Evolutionary conservation across 2,113 vertebrate genomes (phyloP), one percentile per base, ranked within the genome.

Genomic region (Crocuta crocuta): DNA sequence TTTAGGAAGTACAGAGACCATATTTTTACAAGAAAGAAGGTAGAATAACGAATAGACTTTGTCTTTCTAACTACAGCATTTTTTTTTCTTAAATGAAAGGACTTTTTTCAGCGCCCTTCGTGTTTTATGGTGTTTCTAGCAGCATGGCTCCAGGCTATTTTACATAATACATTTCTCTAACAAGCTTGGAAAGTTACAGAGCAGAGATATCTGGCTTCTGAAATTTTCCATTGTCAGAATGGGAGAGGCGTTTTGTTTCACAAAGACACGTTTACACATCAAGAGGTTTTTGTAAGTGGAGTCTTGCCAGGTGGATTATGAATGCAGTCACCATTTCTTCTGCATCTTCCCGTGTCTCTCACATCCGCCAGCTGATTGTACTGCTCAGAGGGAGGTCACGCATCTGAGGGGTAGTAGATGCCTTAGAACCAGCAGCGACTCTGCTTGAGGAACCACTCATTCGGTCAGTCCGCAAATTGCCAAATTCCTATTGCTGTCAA

Each of bases 91-190:
- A 78, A 86, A 95, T 80, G 58, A 89, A 97, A 95, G 17, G 93
- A 10, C 78, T 95, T 96, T 78, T 93, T 93, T 91, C 43, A 92
- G 50, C 28, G 95, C 58, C 33, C 9, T 94, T 84, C 28, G n/a
- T 93, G 71, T 97, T 94, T 83, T 50, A 68, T 48, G 96, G 9
- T 92, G 48, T 96, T 95, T 97, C 95, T 82, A 83, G 66, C 95
- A 97, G 95, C 78, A 71, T 97, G 89, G 92, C 96, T 89, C n/a
- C 39, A 83, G 97, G 97, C 96, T 82, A 89, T 91, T 97, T 97
- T 93, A 96, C 98, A 98, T 98, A 97, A 98, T 97, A 70, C 50
- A 96, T 97, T 86, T 96, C 87, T 95, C 87, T 96, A 95, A 96
- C 87, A 97, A 97, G 87, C 58, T 82, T 94, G 73, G 35, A 92